These are phyloP conservation scores for Chloropsis hardwickii DNA, from an alignment of 2,113 vertebrate genomes.

Conservation along the genomic window DNA sequence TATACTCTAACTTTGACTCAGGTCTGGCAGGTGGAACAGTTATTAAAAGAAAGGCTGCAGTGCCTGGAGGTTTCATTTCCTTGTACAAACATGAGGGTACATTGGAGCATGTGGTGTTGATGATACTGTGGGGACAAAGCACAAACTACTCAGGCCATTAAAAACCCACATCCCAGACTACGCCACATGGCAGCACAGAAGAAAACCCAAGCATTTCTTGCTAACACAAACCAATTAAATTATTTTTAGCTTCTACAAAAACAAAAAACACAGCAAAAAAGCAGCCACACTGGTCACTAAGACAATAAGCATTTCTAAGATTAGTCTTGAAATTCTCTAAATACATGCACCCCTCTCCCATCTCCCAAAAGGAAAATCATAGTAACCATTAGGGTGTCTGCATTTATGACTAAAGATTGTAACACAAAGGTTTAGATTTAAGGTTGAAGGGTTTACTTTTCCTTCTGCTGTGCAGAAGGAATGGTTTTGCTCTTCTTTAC, in stretches of 20 bases:
- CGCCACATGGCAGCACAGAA: constrained; percentile 54
- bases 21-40: constrained; percentile 50
- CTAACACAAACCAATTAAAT: constrained; percentile 59
- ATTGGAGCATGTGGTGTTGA: constrained; percentile 53
- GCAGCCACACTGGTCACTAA: constrained; percentile 58
- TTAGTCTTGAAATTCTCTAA: constrained; percentile 70
- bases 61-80: constrained; percentile 33
- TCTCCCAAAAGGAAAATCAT: constrained; percentile 46
- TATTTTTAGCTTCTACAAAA: constrained; percentile 55
- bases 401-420: constrained; percentile 45
- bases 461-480: background rate
- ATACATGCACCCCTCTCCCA: constrained; percentile 12
- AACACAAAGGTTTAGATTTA: constrained; percentile 28
- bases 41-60: constrained; percentile 50
- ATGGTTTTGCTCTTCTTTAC: background rate
- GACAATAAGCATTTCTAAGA: constrained; percentile 74
- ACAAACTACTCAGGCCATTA: constrained; percentile 50
- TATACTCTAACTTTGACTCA: background rate
- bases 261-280: constrained; percentile 43
- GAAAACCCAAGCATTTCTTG: constrained; percentile 55
- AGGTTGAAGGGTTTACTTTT: background rate
- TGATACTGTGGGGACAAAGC: constrained; percentile 55
- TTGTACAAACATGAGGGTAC: constrained; percentile 54
- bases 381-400: constrained; percentile 63
- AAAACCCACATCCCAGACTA: constrained; percentile 68